These are phyloP conservation scores for Lepisosteus oculatus DNA, from an alignment of 2,113 vertebrate species.

Conservation along the genomic window DNA sequence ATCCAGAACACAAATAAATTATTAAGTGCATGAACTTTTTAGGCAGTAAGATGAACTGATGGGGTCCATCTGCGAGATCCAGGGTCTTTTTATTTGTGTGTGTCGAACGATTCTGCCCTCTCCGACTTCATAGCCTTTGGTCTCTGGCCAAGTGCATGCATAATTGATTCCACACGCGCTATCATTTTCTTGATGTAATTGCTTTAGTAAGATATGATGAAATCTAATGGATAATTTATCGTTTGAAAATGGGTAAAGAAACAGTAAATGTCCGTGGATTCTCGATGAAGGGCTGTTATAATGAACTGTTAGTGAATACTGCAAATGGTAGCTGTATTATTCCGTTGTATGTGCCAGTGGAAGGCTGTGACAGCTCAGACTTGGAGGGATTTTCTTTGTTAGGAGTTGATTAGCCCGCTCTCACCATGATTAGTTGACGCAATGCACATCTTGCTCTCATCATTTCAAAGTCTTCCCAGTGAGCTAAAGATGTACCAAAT, in stretches of 20 bases:
- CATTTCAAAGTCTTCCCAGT: neutral
- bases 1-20: constrained; percentile 99
- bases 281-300: neutral
- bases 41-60: constrained; percentile 99
- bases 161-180: constrained; percentile 95
- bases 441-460: constrained; percentile 12
- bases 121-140: constrained; percentile 88
- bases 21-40: constrained; percentile 99
- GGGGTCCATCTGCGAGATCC: constrained; percentile 94
- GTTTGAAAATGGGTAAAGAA: constrained; percentile 80
- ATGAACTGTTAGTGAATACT: constrained; percentile 14
- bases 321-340: constrained; percentile 3
- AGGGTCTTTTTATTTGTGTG: constrained; percentile 78
- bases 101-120: constrained; percentile 82
- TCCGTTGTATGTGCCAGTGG: neutral
- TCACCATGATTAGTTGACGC: constrained; percentile 24
- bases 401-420: constrained; percentile 34
- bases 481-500: neutral
- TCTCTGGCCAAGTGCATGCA: constrained; percentile 95
- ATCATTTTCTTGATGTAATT: constrained; percentile 99
- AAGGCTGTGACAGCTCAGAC: constrained; percentile 26
- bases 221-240: constrained; percentile 98
- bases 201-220: constrained; percentile 97
- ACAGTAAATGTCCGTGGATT: constrained; percentile 52
- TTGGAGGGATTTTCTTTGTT: constrained; percentile 26